Percentiles rank a stretch among this genome's conserved stretches.
phyloP scores from a whole-genome alignment of 2,797 vertebrate species.

The Falco novaeseelandiae region DNA sequence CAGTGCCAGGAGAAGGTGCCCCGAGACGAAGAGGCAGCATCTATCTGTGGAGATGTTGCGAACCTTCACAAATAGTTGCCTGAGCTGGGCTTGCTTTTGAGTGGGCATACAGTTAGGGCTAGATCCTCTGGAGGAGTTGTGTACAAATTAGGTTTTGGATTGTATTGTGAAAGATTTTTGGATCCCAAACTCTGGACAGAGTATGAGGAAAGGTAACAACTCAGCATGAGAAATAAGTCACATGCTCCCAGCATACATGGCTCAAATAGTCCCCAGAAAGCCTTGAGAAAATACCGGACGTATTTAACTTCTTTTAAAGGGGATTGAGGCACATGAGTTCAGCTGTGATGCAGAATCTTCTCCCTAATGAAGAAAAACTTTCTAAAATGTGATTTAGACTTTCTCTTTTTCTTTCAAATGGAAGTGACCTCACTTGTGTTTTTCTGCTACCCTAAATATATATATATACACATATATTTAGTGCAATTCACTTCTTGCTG shows the following conservation, averaged over 20 bases:
- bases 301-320: not conserved
- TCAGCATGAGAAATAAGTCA: not conserved
- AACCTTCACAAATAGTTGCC: not conserved
- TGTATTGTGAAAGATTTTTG: not conserved
- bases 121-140: not conserved
- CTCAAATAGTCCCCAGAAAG: not conserved
- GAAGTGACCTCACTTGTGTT: not conserved
- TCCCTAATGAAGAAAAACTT: not conserved
- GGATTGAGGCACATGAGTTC: not conserved
- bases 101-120: not conserved
- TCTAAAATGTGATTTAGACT: not conserved
- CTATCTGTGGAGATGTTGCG: not conserved
- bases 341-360: not conserved
- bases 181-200: not conserved
- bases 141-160: not conserved
- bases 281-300: not conserved
- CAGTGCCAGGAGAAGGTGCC: not conserved
- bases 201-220: not conserved
- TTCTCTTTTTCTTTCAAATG: not conserved
- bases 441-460: not conserved
- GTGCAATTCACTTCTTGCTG: not conserved
- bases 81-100: not conserved
- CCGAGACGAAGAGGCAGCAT: not conserved
- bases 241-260: not conserved
- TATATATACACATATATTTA: not conserved